Evolutionary conservation across 2,888 invertebrate species (phyloP), one percentile per base, ranked within the genome.

Genomic region (Sesia bembeciformis): DNA sequence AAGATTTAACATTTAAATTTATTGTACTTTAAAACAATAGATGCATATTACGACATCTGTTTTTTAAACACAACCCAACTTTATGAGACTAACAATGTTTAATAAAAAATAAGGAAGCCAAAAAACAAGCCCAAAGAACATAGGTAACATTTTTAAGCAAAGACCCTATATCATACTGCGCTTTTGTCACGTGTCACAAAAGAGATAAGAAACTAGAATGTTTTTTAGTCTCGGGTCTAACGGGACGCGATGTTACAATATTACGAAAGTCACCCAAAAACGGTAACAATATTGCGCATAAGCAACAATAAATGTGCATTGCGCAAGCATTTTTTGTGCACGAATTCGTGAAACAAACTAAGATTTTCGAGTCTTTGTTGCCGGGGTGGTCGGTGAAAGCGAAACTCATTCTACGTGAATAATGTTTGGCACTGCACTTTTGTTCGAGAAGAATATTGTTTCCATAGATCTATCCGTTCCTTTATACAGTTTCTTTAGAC

Each of bases 331-430:
- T 81, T 50, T 78, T 80, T 84, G 77, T 83, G 69, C 77, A 79
- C 80, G 79, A 78, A 71, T 76, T 78, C 77, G 76, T 83, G 77
- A 73, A 76, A 63, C 68, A 68, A 70, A 76, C 68, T 70, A 67
- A 72, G 68, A 72, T 72, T 68, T 50, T 50, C 77, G 74, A 64
- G 5, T 61, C 64, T 71, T 78, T 81, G 78, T 78, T 67, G 60
- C 56, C 63, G 64, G 82, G 84, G 85, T 85, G 87, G 85, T 74
- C 80, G 72, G 85, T 75, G 85, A 86, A 87, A 86, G 84, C 78
- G 75, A 70, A 58, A 54, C 54, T 60, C 63, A 65, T 67, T 65
- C 60, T 62, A 53, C 39, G 38, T 50, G 46, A 39, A 39, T 38
- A 23, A 50, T 50, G 50, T 38, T 38, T 50, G 39, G 23, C 46